A percentile compares a stretch with the other conserved stretches of the same genome.
Conservation (phyloP, 2,113 vertebrate species). For the Tursiops truncatus region DNA sequence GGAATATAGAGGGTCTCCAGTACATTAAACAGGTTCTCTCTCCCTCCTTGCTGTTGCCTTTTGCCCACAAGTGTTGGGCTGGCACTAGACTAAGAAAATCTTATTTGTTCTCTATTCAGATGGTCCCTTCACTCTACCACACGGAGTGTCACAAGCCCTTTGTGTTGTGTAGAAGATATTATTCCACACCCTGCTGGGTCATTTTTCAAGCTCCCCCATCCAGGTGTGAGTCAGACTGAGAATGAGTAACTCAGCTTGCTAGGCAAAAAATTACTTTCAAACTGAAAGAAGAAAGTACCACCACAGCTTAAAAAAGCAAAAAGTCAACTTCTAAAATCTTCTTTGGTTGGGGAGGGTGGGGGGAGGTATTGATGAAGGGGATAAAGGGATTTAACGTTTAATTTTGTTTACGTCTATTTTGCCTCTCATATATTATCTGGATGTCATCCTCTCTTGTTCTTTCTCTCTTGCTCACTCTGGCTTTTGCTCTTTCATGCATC, state of each 20-base stretch:
- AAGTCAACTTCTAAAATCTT: neutral
- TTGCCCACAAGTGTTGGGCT: neutral
- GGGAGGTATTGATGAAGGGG: neutral
- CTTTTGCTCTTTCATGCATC: neutral
- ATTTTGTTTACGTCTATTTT: neutral
- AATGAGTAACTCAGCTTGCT: constrained; percentile 29
- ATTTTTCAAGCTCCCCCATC: constrained; percentile 42
- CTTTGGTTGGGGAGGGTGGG: neutral
- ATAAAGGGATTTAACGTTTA: neutral
- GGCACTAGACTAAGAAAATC: neutral
- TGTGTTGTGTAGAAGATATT: neutral
- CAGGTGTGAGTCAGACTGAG: constrained; percentile 46
- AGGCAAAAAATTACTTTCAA: neutral
- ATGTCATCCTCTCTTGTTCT: neutral
- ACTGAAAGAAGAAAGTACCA: constrained; percentile 10
- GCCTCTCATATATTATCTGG: neutral
- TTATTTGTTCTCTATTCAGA: constrained; percentile 13
- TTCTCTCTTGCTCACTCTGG: neutral
- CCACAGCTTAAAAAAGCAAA: neutral
- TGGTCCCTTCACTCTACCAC: neutral
- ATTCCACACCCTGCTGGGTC: neutral
- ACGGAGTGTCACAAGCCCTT: neutral
- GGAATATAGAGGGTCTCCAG: neutral
- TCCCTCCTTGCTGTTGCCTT: neutral
- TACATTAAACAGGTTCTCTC: neutral